phyloP scores from a whole-genome alignment of 2,113 vertebrate species.

The rat (Rattus norvegicus) region GRCr8 NC_086039.1:37684001-37684500 shows the following conservation, averaged over 20 bases:
- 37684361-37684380: not conserved
- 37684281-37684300: not conserved
- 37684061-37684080: not conserved
- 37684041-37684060: not conserved
- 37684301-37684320: not conserved
- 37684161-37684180: constrained; percentile 40
- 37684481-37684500: not conserved
- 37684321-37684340: not conserved
- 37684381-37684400: not conserved
- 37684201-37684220: not conserved
- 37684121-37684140: not conserved
- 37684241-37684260: not conserved
- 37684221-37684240: not conserved
- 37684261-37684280: not conserved
- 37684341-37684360: not conserved
- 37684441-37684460: not conserved
- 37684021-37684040: constrained; percentile 4
- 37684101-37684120: not conserved
- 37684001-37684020: constrained; percentile 8
- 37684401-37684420: not conserved
- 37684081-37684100: not conserved
- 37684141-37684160: constrained; percentile 1
- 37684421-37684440: constrained; percentile 39
- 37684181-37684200: constrained; percentile 14
- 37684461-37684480: constrained; percentile 8